Conservation (phyloP, 2,888 invertebrate species). For the Heptascelio sp. region DNA sequence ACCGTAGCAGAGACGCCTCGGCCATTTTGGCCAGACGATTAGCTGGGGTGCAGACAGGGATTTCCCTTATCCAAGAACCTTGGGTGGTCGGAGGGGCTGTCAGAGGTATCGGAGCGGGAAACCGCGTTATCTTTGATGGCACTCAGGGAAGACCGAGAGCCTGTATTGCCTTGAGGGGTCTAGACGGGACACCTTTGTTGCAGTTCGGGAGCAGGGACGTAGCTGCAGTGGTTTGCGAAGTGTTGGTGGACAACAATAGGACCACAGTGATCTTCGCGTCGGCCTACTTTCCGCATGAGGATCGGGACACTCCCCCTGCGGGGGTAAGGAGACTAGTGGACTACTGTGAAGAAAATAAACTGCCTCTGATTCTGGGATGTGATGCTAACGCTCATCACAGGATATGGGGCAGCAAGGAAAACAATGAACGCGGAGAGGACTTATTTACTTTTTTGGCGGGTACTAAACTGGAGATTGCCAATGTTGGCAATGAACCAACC, state of each 20-base stretch:
- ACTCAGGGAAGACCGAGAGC: neutral
- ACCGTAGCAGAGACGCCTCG: conserved; percentile 37
- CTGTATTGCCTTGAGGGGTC: conserved; percentile 1
- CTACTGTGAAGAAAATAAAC: neutral
- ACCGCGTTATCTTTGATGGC: neutral
- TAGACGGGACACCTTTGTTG: conserved; percentile 10
- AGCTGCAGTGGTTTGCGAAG: neutral
- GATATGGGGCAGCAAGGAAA: neutral
- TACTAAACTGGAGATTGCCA: neutral
- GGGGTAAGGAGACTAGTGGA: neutral
- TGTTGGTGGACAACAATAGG: neutral
- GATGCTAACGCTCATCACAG: neutral
- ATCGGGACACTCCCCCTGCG: neutral
- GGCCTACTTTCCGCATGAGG: conserved; percentile 11
- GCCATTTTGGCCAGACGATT: conserved; percentile 32
- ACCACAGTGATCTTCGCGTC: conserved; percentile 10
- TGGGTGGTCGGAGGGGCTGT: neutral
- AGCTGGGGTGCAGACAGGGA: conserved; percentile 24
- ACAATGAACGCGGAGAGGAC: neutral
- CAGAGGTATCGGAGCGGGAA: neutral
- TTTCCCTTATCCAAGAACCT: conserved; percentile 26
- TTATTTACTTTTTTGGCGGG: neutral
- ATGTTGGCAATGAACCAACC: neutral
- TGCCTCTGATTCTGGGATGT: neutral
- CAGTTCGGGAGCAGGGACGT: conserved; percentile 10